phyloP scores from a whole-genome alignment of 2,797 vertebrate genomes.

The Anomalospiza imberbis region DNA sequence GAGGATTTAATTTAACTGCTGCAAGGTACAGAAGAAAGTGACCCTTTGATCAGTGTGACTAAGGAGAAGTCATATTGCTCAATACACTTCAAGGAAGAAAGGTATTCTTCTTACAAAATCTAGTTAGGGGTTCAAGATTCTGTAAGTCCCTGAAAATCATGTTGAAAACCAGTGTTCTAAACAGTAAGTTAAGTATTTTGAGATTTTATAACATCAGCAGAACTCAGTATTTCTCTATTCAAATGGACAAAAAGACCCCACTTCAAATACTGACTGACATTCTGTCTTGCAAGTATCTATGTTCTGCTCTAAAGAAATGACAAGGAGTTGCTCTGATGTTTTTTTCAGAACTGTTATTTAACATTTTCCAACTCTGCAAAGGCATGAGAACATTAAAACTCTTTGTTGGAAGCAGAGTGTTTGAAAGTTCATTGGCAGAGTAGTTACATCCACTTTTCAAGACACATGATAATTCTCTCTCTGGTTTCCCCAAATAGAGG shows the following conservation, averaged over 20 bases:
- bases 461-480: not conserved
- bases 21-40: not conserved
- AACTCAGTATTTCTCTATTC: not conserved
- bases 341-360: conserved; percentile 32
- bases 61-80: not conserved
- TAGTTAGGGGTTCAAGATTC: not conserved
- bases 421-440: conserved; percentile 43
- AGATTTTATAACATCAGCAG: not conserved
- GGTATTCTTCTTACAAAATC: not conserved
- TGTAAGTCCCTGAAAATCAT: not conserved
- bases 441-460: conserved; percentile 26
- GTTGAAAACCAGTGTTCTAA: not conserved
- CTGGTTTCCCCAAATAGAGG: conserved; percentile 10
- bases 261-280: conserved; percentile 9
- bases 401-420: not conserved
- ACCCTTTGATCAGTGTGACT: not conserved
- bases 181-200: not conserved
- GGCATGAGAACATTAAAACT: conserved; percentile 24
- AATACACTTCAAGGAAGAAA: not conserved
- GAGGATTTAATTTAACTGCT: not conserved
- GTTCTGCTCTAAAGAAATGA: not conserved
- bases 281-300: not conserved
- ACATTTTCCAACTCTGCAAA: conserved; percentile 14
- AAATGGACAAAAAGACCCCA: not conserved
- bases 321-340: not conserved